phyloP scores from a whole-genome alignment of 2,113 vertebrate species.

The Chrysemys picta region DNA sequence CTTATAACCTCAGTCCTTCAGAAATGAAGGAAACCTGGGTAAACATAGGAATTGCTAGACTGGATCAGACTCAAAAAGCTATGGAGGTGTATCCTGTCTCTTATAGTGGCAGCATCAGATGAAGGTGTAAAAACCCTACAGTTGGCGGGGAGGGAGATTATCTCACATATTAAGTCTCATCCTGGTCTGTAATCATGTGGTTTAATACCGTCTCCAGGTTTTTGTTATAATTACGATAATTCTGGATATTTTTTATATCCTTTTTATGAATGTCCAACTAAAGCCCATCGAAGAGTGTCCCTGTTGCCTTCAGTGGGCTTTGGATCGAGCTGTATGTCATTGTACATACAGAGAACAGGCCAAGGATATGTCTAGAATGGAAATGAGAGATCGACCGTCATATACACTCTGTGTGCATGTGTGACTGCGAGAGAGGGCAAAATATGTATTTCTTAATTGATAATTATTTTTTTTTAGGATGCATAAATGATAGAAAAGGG shows the following conservation, averaged over 20 bases:
- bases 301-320: background rate
- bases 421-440: background rate
- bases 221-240: background rate
- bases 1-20: background rate
- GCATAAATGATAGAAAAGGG: background rate
- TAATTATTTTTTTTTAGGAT: background rate
- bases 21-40: background rate
- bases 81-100: background rate
- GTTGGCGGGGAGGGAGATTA: background rate
- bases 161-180: background rate
- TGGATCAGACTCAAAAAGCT: background rate
- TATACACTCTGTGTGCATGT: background rate
- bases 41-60: background rate
- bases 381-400: background rate
- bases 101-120: background rate
- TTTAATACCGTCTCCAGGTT: background rate
- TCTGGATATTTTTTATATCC: constrained; percentile 8
- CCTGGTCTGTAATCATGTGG: background rate
- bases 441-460: background rate
- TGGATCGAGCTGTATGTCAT: background rate
- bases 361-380: background rate
- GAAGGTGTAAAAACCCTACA: background rate
- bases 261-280: background rate
- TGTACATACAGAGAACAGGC: rapidly evolving
- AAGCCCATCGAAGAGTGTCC: background rate